Conservation (phyloP, 2,888 invertebrate genomes). For the Suillia variegata region DNA sequence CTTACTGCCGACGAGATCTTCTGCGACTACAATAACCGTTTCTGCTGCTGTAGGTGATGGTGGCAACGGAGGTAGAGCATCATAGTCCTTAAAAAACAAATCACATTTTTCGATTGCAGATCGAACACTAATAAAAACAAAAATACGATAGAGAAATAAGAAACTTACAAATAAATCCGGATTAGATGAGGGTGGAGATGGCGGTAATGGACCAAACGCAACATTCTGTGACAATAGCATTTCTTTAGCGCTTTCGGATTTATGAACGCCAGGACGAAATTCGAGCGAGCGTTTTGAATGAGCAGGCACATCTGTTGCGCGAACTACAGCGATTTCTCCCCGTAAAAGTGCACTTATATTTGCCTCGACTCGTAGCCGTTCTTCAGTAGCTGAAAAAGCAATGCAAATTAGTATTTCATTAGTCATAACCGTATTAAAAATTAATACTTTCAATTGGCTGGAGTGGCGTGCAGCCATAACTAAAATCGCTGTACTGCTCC, state of each 20-base stretch:
- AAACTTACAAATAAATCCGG: slow-evolving; percentile 42
- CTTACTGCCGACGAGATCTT: slow-evolving; percentile 31
- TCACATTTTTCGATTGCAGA: too few species aligned
- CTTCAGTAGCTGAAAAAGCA: too few species aligned
- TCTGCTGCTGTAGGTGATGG: slow-evolving; percentile 77
- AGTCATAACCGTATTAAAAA: too few species aligned
- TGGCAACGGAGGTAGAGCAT: slow-evolving; percentile 76
- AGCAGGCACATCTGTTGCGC: slow-evolving; percentile 38
- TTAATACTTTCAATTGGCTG: slow-evolving; percentile 71
- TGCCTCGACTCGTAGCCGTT: too few species aligned
- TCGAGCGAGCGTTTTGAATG: slow-evolving; percentile 53
- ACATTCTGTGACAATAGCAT: slow-evolving; percentile 63
- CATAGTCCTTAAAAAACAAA: slow-evolving; percentile 43
- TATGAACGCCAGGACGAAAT: slow-evolving; percentile 70
- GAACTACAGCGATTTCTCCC: slow-evolving; percentile 53
- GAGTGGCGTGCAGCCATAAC: slow-evolving; percentile 70
- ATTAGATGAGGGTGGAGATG: slow-evolving; percentile 58
- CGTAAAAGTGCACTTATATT: slow-evolving; percentile 74
- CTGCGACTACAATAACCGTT: slow-evolving; percentile 64
- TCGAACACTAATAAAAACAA: too few species aligned
- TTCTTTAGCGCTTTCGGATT: slow-evolving; percentile 77
- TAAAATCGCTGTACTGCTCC: slow-evolving; percentile 69
- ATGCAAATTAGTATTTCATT: too few species aligned
- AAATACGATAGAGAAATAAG: slow-evolving; percentile 10
- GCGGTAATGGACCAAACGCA: slow-evolving; percentile 59